Percentiles rank a stretch among this genome's conserved stretches.
Evolutionary conservation across 2,797 vertebrate species (phyloP).

Genomic region (Catharus ustulatus): DNA sequence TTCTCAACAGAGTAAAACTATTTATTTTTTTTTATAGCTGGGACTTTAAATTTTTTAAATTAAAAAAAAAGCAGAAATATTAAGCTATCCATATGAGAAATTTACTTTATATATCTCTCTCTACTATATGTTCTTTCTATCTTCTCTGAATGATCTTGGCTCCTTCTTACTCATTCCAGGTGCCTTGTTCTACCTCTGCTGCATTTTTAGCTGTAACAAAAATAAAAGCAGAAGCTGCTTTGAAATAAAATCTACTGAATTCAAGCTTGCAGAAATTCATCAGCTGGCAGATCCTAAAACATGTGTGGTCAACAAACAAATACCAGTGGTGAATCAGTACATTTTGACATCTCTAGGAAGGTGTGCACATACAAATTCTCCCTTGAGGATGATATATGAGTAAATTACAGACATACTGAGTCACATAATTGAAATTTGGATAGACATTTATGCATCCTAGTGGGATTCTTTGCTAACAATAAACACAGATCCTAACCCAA

Average conservation of each 20-base stretch:
- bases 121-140: background rate
- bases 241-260: background rate
- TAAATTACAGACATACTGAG: background rate
- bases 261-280: background rate
- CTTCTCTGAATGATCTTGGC: background rate
- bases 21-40: background rate
- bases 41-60: background rate
- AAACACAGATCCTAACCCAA: background rate
- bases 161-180: background rate
- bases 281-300: background rate
- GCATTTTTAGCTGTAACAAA: background rate
- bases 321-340: background rate
- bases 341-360: background rate
- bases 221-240: background rate
- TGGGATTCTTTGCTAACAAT: background rate
- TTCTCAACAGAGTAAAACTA: background rate
- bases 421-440: background rate
- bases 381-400: background rate
- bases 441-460: background rate
- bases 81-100: background rate
- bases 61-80: background rate
- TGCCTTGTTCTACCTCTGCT: background rate
- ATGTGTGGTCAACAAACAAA: background rate
- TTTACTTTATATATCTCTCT: background rate
- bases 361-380: background rate